Base-by-base conservation (phyloP, 2,888 invertebrate genomes). In the Coenonympha glycerion region DNA sequence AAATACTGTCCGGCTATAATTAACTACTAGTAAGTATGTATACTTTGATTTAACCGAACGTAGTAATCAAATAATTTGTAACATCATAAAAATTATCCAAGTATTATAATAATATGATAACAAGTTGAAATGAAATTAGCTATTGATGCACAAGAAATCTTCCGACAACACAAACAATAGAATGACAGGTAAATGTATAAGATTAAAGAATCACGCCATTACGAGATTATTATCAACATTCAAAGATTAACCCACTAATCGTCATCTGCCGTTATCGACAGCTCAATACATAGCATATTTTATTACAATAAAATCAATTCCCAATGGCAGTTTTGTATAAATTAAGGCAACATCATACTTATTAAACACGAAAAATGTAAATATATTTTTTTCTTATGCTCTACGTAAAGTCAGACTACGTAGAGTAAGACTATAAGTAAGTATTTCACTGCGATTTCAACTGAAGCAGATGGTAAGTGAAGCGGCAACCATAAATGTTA, bases 151-250 rank as follows among this genome's bases (percentile, higher is more conserved):
- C 49, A 37, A 49, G 49, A 49, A 55, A 53, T 55, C 49, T 49
- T 55, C 55, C 45, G 55, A 55, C 55, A 55, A 40, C 34, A 31
- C 33, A 36, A 53, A 55, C 57, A 57, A 57, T 57, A 50, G 55
- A 57, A 57, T 57, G 48, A 46, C 52, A 50, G 52, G 34, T 30
- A n/a, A 45, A 24, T 34, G 34, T 36, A 22, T 33, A 40, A 50
- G 55, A 57, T 55, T 31, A 55, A 28, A 31, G 39, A 40, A 46
- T 50, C 57, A 57, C 57, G 57, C 57, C 26, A 39, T 39, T 13
- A 55, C 13, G 31, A 47, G 31, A 47, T 57, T 39, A 47, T 57
- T 39, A 52, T 41, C 47, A 50, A 46, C 36, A 55, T 49, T 49
- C 37, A 55, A 22, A 52, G 45, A 52, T 55, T 55, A 57, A 57